Conservation (phyloP, 2,888 invertebrate species). For the Tanypteryx hageni region DNA sequence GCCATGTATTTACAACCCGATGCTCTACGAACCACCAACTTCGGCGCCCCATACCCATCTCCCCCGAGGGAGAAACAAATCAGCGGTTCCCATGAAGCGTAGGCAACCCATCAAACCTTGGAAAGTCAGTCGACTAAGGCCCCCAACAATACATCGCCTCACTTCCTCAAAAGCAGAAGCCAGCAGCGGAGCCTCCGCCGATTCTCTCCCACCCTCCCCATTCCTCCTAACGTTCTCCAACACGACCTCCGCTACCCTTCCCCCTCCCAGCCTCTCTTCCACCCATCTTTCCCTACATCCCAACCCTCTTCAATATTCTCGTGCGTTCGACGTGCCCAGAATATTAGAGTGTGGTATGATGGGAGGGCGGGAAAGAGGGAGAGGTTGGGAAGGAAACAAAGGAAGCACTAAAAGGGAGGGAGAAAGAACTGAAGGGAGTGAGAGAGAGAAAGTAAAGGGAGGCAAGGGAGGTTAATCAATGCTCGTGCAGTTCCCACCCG, state of each 20-base stretch:
- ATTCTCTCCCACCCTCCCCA: background rate
- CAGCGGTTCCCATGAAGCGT: constrained; percentile 43
- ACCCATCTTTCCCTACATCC: background rate
- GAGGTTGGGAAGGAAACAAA: constrained; percentile 1
- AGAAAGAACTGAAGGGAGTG: background rate
- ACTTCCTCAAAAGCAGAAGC: constrained; percentile 46
- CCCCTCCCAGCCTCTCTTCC: background rate
- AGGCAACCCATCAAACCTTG: constrained; percentile 48
- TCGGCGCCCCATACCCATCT: background rate
- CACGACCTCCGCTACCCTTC: background rate
- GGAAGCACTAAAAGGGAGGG: background rate
- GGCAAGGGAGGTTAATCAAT: constrained; percentile 51
- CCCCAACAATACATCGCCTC: constrained; percentile 58
- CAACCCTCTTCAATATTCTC: constrained; percentile 59
- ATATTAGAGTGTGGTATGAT: constrained; percentile 48
- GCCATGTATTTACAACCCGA: constrained; percentile 49
- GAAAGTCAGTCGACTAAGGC: constrained; percentile 38
- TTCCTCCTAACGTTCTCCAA: background rate
- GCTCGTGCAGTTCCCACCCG: constrained; percentile 55
- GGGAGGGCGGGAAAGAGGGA: background rate
- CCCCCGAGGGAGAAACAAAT: constrained; percentile 52
- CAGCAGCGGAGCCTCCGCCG: background rate
- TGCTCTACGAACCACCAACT: constrained; percentile 28
- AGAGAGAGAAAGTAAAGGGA: constrained; percentile 7
- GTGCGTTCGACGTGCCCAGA: constrained; percentile 57